phyloP scores from a whole-genome alignment of 2,797 vertebrate species.

The Dicrostonyx torquatus region DNA sequence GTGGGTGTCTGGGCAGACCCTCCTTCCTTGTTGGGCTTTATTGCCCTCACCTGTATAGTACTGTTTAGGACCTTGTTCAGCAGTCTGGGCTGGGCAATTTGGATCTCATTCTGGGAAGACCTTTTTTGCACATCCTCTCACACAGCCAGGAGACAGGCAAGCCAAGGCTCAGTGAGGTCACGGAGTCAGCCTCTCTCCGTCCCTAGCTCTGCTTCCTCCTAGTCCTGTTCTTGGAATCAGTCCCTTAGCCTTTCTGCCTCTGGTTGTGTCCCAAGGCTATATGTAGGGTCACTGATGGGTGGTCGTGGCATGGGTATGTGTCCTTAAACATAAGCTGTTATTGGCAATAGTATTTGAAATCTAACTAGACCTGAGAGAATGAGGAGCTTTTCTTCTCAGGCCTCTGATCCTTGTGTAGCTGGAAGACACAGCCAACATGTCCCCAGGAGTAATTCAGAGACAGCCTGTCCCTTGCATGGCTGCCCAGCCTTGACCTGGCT shows the following conservation, averaged over 20 bases:
- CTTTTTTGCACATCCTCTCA: background rate
- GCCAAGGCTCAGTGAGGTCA: accelerated
- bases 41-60: background rate
- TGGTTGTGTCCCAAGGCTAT: background rate
- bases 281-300: background rate
- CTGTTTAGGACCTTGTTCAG: background rate
- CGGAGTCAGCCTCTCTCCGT: background rate
- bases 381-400: background rate
- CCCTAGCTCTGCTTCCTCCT: background rate
- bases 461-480: background rate
- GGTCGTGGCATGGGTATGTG: background rate
- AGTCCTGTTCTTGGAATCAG: background rate
- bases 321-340: background rate
- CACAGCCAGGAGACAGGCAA: background rate
- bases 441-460: constrained; percentile 50
- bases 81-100: background rate
- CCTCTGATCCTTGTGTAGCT: background rate
- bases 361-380: background rate
- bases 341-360: background rate
- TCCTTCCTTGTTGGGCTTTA: background rate
- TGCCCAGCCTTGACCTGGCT: background rate
- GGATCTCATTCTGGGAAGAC: background rate
- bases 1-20: background rate
- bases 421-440: constrained; percentile 28
- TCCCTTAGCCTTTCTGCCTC: background rate